Base-by-base conservation (phyloP, 1,140 invertebrate genomes). In the Heliconius congener region DNA sequence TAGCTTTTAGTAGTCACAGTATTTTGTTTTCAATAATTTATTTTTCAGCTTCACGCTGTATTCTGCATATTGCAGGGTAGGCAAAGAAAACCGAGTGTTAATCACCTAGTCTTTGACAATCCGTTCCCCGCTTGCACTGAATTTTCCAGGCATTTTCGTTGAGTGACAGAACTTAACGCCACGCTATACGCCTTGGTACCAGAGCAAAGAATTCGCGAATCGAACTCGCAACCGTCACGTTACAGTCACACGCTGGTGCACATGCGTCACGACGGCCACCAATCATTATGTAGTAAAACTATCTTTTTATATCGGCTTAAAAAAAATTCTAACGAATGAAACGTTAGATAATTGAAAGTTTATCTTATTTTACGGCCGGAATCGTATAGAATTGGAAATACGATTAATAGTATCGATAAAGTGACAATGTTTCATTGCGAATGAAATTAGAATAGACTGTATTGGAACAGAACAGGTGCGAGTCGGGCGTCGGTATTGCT, bases 391-490 rank as follows among this genome's bases (percentile, higher is more conserved):
- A 66, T 66, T 66, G 73, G 73, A 76, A 73, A 71, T 72, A 74
- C 70, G 52, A 82, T 79, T 82, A 80, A 79, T 27, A 79, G 74
- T 82, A 46, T n/a, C 55, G 50, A 79, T 82, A 80, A 80, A 76
- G 70, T 82, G 77, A 84, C 83, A 84, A 84, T 84, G 82, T 84
- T 82, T 83, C 79, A 79, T 52, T 74, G 74, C 71, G 86, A 91
- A 90, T 88, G 83, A 86, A 88, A 86, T 89, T 90, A 87, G 88
- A 87, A 90, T 87, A 87, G 82, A 85, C 79, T 86, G 88, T 85
- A 85, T 83, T 80, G 81, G 84, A 88, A 84, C 83, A 81, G 83
- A 86, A 82, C 86, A 92, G 88, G 88, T 87, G 86, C 80, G 79
- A 82, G 86, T 86, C 85, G 85, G 85, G 77, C 85, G 84, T 90